Percentiles rank a stretch among this genome's conserved stretches.
These are phyloP conservation scores for Istiophorus platypterus DNA, from an alignment of 2,113 vertebrate genomes.

Conservation along the genomic window DNA sequence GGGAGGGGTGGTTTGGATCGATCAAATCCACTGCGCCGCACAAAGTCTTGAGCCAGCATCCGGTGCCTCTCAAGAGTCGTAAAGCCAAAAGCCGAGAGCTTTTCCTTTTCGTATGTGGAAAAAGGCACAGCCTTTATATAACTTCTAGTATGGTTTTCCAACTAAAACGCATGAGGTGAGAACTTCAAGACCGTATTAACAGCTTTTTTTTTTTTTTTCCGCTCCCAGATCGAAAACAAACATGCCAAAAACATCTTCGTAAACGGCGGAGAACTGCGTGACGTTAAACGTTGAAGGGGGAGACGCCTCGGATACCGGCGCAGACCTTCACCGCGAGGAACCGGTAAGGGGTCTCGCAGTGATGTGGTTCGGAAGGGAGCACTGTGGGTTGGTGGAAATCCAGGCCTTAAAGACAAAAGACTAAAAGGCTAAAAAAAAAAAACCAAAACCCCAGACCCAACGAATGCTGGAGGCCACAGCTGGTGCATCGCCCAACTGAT, in stretches of 20 bases:
- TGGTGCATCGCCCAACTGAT: neutral
- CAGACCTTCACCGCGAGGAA: neutral
- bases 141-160: neutral
- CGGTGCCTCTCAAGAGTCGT: slow-evolving; percentile 4
- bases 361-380: neutral
- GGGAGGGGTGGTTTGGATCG: neutral
- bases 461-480: neutral
- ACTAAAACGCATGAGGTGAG: neutral
- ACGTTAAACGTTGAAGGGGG: neutral
- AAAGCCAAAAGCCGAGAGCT: neutral
- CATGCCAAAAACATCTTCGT: neutral
- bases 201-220: too few species aligned
- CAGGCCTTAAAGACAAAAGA: neutral
- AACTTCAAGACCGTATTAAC: neutral
- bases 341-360: neutral
- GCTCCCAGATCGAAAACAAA: slow-evolving; percentile 59
- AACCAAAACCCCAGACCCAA: neutral
- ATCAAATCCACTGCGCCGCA: neutral
- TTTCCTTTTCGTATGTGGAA: neutral
- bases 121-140: neutral
- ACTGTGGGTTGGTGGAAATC: neutral
- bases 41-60: neutral
- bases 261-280: neutral
- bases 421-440: neutral
- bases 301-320: neutral